Conservation (phyloP, 1,140 invertebrate genomes). For the Bradysia coprophila region DNA sequence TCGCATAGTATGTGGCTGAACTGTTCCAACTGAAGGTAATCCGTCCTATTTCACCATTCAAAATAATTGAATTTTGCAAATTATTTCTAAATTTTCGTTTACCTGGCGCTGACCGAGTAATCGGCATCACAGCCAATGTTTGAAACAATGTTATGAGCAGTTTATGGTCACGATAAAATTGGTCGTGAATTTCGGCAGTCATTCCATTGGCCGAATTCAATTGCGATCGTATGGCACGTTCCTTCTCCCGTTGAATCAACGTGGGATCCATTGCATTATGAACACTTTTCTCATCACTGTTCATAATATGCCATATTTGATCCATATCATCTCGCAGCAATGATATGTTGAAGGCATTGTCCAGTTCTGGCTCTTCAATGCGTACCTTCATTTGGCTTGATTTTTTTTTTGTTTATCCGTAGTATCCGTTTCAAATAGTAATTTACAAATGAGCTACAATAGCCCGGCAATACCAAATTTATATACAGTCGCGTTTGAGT, state of each 20-base stretch:
- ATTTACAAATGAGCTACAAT: too few relatives aligned
- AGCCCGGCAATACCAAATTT: too few relatives aligned
- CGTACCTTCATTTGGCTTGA: neutral
- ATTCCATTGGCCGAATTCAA: constrained; percentile 29
- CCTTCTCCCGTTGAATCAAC: neutral
- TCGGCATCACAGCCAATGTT: constrained; percentile 37
- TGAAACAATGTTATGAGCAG: constrained; percentile 33
- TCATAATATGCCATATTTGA: neutral
- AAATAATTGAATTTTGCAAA: neutral
- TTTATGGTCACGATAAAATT: constrained; percentile 41
- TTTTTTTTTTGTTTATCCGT: too few relatives aligned
- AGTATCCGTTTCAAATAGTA: too few relatives aligned
- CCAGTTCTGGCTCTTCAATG: constrained; percentile 2
- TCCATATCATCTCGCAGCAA: neutral
- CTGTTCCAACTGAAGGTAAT: constrained; percentile 38
- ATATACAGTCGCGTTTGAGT: too few relatives aligned
- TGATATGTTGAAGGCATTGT: neutral
- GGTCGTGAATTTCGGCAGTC: constrained; percentile 33
- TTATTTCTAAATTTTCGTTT: neutral
- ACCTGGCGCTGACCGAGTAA: constrained; percentile 29
- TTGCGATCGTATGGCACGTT: constrained; percentile 19
- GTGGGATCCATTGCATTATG: neutral
- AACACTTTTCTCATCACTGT: neutral
- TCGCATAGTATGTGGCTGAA: constrained; percentile 31
- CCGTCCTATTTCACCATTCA: constrained; percentile 21